phyloP scores from a whole-genome alignment of 1,140 invertebrate species.

The Drosophila malerkotliana region DNA sequence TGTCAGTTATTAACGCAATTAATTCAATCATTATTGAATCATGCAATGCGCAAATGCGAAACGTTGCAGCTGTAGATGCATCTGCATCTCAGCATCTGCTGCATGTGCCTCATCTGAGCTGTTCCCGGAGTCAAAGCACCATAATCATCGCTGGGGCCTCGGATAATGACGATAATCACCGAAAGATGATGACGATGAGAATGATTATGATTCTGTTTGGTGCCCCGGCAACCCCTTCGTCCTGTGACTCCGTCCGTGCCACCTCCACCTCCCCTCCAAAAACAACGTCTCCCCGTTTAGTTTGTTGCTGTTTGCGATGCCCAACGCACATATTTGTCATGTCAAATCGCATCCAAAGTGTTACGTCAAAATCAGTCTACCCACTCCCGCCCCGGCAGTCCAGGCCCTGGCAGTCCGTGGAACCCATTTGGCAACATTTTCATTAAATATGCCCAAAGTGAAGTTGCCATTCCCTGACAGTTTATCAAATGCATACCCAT shows the following conservation, averaged over 20 bases:
- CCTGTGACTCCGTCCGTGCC: neutral
- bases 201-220: conserved; percentile 51
- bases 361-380: conserved; percentile 73
- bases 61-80: conserved; percentile 33
- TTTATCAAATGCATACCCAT: conserved; percentile 76
- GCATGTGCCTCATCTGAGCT: neutral
- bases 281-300: conserved; percentile 11
- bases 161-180: conserved; percentile 62
- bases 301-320: conserved; percentile 55
- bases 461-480: conserved; percentile 80
- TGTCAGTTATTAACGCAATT: conserved; percentile 84
- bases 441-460: conserved; percentile 82
- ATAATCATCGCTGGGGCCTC: conserved; percentile 53
- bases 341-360: conserved; percentile 82
- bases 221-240: neutral
- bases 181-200: conserved; percentile 47
- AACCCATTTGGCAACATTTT: conserved; percentile 77
- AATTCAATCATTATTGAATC: conserved; percentile 84
- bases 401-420: conserved; percentile 15
- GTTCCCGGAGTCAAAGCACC: conserved; percentile 57
- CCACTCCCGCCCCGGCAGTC: conserved; percentile 3
- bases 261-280: neutral
- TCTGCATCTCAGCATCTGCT: conserved; percentile 1
- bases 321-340: conserved; percentile 82
- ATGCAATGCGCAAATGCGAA: conserved; percentile 82